Base-by-base conservation (phyloP, 2,888 invertebrate genomes). In the Apotomis betuletana region DNA sequence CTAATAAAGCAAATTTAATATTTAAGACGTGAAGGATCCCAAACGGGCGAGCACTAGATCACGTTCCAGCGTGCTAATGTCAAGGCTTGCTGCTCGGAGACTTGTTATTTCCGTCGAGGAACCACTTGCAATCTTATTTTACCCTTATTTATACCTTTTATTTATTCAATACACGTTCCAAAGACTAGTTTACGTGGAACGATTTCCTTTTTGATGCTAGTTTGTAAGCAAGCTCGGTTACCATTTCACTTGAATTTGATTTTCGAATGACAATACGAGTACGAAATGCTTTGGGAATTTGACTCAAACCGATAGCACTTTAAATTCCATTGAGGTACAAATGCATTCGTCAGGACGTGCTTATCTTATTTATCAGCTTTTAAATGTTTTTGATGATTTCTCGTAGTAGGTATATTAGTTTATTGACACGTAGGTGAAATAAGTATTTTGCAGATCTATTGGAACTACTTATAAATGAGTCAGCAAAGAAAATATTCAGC, bases 21-120 rank as follows among this genome's bases (percentile, higher is more conserved):
- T 49, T 44, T 44, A 44, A 44, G 44, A 49, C 5, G 10, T 49
- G 49, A 49, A 12, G 69, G 63, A 70, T 52, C 61, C 61, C 46
- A 49, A 61, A 62, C 49, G 15, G 38, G n/a, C 46, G 27, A 51
- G 67, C 67, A 62, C 67, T 71, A 67, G 67, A 71, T 67, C 67
- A 67, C 71, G 67, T 71, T 67, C 49, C 67, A 44, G 57, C 61
- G 67, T 71, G 71, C 67, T 62, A 67, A 71, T 67, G 71, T 57
- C 71, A 62, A 71, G 71, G 67, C 67, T 65, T 63, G 70, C 52
- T 64, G 64, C 54, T 70, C 54, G 54, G 36, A 52, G 68, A 55
- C 60, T 61, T 10, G 60, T 51, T 44, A 46, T 54, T 13, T 65
- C 52, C 59, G 44, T 52, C 46, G 57, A 46, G 12, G 55, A 65